Conservation (phyloP, 2,797 vertebrate species). For the Poeciliopsis gracilis region DNA sequence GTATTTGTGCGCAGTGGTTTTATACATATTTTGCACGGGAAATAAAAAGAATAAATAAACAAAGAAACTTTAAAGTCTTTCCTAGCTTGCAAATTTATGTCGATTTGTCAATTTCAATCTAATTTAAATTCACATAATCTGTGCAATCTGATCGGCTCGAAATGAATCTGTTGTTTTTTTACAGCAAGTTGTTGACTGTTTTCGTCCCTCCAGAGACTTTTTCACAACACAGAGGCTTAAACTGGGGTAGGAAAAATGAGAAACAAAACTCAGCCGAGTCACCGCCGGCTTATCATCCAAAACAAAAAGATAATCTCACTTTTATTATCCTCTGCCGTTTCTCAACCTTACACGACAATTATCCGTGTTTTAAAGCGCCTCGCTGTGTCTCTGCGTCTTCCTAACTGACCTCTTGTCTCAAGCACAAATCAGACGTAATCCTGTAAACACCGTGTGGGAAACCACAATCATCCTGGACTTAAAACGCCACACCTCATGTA, state of each 20-base stretch:
- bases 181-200: background rate
- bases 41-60: conserved; percentile 16
- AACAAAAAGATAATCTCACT: conserved; percentile 40
- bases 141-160: background rate
- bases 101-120: too few species aligned
- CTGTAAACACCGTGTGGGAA: conserved; percentile 64
- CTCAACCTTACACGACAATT: conserved; percentile 29
- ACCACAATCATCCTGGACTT: conserved; percentile 55
- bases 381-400: conserved; percentile 17
- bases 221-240: conserved; percentile 15
- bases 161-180: conserved; percentile 14
- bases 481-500: conserved; percentile 62
- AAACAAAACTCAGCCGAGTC: conserved; percentile 10
- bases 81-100: background rate
- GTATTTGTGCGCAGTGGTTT: conserved; percentile 15
- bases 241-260: background rate
- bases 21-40: conserved; percentile 24
- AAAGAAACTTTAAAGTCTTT: conserved; percentile 5
- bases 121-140: background rate
- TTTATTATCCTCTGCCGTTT: conserved; percentile 39
- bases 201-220: background rate
- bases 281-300: conserved; percentile 15
- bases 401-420: conserved; percentile 52
- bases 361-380: conserved; percentile 32
- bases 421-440: conserved; percentile 53